Base-by-base conservation (phyloP, 1,140 invertebrate species). In the Bombus confusus region DNA sequence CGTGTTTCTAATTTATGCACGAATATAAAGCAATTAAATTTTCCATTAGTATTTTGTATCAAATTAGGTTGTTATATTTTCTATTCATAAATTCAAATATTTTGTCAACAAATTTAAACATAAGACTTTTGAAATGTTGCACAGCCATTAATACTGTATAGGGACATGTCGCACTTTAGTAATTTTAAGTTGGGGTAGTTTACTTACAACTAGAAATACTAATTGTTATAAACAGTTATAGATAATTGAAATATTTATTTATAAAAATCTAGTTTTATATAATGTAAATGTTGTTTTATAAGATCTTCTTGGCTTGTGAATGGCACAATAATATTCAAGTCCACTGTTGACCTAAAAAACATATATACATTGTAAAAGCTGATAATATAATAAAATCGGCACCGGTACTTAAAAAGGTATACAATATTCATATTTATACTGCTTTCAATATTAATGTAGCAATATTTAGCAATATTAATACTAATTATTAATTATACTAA, bases 211-310 rank as follows among this genome's bases (percentile, higher is more conserved):
- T 41, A 64, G 10, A 25, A 43, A 18, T 79, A 66, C 47, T 52
- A 66, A 66, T 22, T 52, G 18, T 8, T 52, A 22, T 52, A 52
- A 34, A 25, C 8, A 31, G 47, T 68, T 28, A 68, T 52, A 28
- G 28, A 68, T 77, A 59, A 77, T 41, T 64, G 2, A 41, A 66
- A 41, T 72, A 41, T 59, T 80, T 72, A 62, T 81, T 72, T 47
- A 68, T 41, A 68, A 41, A 81, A 81, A 9, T 81, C 37, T 43
- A 13, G 18, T 34, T 73, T n/a, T 43, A 41, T n/a, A 43, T 43
- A 34, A 37, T 59, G 2, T 39, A 72, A 62, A 77, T 79, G 31
- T 3, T 71, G 25, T 25, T 47, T 25, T 43, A 41, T 39, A 43
- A 47, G 10, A 37, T 72, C 28, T 12, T 73, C 66, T 62, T 72